phyloP scores from a whole-genome alignment of 2,888 invertebrate species.

The Tricholauxania praeusta region DNA sequence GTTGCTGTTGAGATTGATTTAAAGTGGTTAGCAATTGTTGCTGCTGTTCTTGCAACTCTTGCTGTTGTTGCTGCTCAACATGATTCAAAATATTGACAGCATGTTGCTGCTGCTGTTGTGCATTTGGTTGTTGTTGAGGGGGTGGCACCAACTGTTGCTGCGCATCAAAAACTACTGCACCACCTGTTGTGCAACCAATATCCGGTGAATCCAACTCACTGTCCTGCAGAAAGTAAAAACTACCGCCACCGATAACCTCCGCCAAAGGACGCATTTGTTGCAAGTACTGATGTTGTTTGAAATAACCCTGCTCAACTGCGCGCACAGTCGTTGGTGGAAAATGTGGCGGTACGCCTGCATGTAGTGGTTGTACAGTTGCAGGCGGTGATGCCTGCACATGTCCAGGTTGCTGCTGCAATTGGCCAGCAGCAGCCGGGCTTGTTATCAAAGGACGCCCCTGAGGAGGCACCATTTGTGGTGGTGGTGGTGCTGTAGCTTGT shows the following conservation, averaged over 20 bases:
- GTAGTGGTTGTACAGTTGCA: slow-evolving; percentile 36
- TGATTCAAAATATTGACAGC: slow-evolving; percentile 39
- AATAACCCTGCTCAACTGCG: slow-evolving; percentile 75
- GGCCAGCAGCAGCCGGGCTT: slow-evolving; percentile 35
- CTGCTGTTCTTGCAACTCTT: slow-evolving; percentile 47
- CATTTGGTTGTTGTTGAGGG: slow-evolving; percentile 50
- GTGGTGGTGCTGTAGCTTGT: slow-evolving; percentile 62
- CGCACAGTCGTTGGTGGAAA: slow-evolving; percentile 73
- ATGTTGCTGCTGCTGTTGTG: slow-evolving; percentile 46
- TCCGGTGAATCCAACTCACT: slow-evolving; percentile 87
- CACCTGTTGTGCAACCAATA: slow-evolving; percentile 37
- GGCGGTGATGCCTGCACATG: slow-evolving; percentile 38
- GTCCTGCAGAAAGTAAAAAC: slow-evolving; percentile 88
- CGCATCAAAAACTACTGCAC: slow-evolving; percentile 2
- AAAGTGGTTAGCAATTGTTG: slow-evolving; percentile 5
- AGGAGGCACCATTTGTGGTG: slow-evolving; percentile 45
- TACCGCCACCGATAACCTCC: slow-evolving; percentile 82
- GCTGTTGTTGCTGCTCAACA: slow-evolving; percentile 41
- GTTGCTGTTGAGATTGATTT: slow-evolving; percentile 34
- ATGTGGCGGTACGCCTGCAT: slow-evolving; percentile 44
- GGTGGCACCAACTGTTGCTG: slow-evolving; percentile 62
- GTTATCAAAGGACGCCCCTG: slow-evolving; percentile 41
- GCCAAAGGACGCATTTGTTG: slow-evolving; percentile 76
- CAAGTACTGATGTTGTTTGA: slow-evolving; percentile 72
- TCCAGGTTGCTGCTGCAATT: slow-evolving; percentile 34